A percentile compares a stretch with the other conserved stretches of the same genome.
Evolutionary conservation across 2,888 invertebrate genomes (phyloP).

Genomic region (Rhyacophila evoluta): DNA sequence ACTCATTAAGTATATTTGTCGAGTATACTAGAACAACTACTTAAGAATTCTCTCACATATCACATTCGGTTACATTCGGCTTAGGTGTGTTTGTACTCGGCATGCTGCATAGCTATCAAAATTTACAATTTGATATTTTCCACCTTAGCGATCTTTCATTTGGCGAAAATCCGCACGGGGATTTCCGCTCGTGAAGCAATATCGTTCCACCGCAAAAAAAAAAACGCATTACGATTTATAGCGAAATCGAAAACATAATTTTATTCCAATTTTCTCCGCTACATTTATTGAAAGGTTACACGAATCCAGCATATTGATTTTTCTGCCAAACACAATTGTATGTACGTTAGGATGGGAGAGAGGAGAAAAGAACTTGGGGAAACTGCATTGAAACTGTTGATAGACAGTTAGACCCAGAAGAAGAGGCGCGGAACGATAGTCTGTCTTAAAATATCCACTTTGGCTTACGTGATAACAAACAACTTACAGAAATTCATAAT

Average conservation of each 20-base stretch:
- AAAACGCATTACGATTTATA: not conserved
- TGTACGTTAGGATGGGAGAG: too few relatives aligned
- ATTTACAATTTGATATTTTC: not conserved
- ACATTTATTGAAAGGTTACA: not conserved
- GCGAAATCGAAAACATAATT: not conserved
- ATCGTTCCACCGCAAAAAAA: not conserved
- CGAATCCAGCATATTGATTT: not conserved
- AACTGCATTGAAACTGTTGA: too few relatives aligned
- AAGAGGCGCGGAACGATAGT: too few relatives aligned
- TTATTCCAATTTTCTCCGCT: not conserved
- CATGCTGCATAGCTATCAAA: not conserved
- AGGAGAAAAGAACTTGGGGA: too few relatives aligned
- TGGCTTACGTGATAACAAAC: too few relatives aligned
- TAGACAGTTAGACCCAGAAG: too few relatives aligned
- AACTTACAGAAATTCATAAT: too few relatives aligned
- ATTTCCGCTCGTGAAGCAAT: not conserved
- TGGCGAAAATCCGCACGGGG: not conserved
- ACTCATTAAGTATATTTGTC: too few relatives aligned
- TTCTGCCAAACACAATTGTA: too few relatives aligned
- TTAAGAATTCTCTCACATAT: not conserved
- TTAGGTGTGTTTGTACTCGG: not conserved
- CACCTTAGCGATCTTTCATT: conserved; percentile 9
- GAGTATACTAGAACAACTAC: too few relatives aligned
- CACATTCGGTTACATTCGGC: not conserved
- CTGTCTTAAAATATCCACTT: too few relatives aligned